Percentiles rank a stretch among this genome's conserved stretches.
phyloP scores from a whole-genome alignment of 2,888 invertebrate genomes.

The Drosophila neonasuta region DNA sequence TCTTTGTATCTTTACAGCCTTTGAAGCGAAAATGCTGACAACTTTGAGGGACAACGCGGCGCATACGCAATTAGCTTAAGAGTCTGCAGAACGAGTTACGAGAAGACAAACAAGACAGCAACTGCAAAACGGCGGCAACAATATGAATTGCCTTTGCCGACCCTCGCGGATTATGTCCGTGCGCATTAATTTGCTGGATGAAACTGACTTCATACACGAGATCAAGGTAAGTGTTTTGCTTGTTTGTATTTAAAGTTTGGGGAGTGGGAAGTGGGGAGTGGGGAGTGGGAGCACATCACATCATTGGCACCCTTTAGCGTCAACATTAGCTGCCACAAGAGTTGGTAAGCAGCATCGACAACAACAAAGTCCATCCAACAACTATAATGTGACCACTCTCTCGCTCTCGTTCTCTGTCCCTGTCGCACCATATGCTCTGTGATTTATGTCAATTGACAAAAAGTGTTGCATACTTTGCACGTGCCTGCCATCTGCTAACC shows the following conservation, averaged over 20 bases:
- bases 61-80: conserved; percentile 52
- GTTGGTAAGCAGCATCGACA: not conserved
- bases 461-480: conserved; percentile 76
- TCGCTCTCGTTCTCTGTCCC: not conserved
- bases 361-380: conserved; percentile 1
- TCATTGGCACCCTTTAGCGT: conserved; percentile 38
- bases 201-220: conserved; percentile 94
- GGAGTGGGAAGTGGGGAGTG: not conserved
- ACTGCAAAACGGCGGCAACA: conserved; percentile 27
- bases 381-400: conserved; percentile 1
- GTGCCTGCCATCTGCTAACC: conserved; percentile 57
- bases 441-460: conserved; percentile 66
- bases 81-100: not conserved
- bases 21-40: conserved; percentile 55
- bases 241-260: not conserved
- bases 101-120: conserved; percentile 10
- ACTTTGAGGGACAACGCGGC: conserved; percentile 39
- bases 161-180: conserved; percentile 83
- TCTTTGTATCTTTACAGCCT: conserved; percentile 27
- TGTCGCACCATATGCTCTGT: conserved; percentile 25
- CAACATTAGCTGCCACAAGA: conserved; percentile 51
- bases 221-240: conserved; percentile 87
- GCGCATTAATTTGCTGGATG: conserved; percentile 94
- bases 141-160: conserved; percentile 82
- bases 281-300: not conserved